These are phyloP conservation scores for Mus spretus DNA, from an alignment of 2,797 vertebrate genomes.

Conservation along the genomic window DNA sequence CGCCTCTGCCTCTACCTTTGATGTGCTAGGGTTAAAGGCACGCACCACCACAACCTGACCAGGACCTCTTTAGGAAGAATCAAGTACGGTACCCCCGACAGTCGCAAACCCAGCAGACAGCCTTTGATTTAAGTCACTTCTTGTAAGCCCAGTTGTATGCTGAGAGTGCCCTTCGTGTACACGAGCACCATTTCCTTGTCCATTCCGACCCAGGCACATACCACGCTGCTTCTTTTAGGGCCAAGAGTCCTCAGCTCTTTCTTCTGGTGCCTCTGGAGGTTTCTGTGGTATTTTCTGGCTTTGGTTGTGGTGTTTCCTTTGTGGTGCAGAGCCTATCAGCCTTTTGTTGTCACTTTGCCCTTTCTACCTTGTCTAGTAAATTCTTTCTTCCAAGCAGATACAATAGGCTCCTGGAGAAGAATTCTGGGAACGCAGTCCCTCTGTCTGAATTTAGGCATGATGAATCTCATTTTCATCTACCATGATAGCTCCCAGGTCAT, in stretches of 20 bases:
- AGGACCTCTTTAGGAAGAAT: background rate
- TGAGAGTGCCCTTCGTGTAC: background rate
- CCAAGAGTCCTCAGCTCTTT: background rate
- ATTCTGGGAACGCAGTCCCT: background rate
- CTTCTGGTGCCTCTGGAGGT: background rate
- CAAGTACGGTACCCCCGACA: background rate
- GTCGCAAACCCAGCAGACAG: background rate
- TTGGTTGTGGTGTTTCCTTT: background rate
- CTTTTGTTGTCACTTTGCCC: background rate
- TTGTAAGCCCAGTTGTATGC: too few species aligned
- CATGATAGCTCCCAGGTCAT: background rate
- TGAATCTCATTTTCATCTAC: background rate
- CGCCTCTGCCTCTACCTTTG: background rate
- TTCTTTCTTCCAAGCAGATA: constrained; percentile 3
- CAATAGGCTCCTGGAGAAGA: background rate
- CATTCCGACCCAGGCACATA: background rate
- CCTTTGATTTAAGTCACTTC: background rate
- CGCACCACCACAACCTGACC: background rate
- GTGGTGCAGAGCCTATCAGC: background rate
- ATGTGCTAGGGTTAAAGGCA: background rate
- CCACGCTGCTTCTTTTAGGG: background rate
- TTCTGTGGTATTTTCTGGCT: background rate
- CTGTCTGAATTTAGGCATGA: background rate
- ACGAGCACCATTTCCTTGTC: background rate
- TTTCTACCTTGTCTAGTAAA: background rate